Conservation (phyloP, 2,888 invertebrate species). For the Melinopterus prodromus region DNA sequence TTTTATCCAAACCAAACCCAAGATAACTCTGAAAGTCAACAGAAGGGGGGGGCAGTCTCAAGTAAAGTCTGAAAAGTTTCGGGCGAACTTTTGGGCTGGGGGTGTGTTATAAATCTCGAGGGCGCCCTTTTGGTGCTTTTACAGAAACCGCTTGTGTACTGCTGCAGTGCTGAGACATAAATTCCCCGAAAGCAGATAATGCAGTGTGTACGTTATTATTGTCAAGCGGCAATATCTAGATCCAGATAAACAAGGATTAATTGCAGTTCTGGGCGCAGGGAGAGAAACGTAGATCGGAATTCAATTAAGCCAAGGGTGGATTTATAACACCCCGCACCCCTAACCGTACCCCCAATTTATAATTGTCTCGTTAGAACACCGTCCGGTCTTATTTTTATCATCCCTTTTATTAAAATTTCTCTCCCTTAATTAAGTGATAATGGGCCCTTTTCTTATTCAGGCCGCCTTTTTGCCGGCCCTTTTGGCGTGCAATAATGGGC, state of each 20-base stretch:
- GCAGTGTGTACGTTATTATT: slow-evolving; percentile 4
- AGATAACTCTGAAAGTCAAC: not conserved
- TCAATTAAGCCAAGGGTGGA: not conserved
- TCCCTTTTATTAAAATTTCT: not conserved
- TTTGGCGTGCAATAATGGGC: not conserved
- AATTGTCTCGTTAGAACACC: not conserved
- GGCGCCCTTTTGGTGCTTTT: not conserved
- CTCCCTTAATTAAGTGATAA: not conserved
- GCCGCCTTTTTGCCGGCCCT: not conserved
- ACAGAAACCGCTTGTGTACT: not conserved
- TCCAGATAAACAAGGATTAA: not conserved
- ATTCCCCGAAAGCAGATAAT: not conserved
- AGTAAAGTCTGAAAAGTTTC: not conserved
- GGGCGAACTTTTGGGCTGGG: not conserved
- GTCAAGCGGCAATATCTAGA: slow-evolving; percentile 4
- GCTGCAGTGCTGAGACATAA: not conserved
- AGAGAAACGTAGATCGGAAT: slow-evolving; percentile 4
- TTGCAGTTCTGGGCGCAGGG: not conserved
- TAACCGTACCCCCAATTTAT: not conserved
- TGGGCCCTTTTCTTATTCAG: not conserved
- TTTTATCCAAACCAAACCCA: not conserved
- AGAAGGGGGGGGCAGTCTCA: not conserved
- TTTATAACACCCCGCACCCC: not conserved
- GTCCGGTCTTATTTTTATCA: not conserved
- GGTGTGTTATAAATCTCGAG: not conserved